These are phyloP conservation scores for Cancer borealis DNA, from an alignment of 2,888 invertebrate species.

Conservation along the genomic window DNA sequence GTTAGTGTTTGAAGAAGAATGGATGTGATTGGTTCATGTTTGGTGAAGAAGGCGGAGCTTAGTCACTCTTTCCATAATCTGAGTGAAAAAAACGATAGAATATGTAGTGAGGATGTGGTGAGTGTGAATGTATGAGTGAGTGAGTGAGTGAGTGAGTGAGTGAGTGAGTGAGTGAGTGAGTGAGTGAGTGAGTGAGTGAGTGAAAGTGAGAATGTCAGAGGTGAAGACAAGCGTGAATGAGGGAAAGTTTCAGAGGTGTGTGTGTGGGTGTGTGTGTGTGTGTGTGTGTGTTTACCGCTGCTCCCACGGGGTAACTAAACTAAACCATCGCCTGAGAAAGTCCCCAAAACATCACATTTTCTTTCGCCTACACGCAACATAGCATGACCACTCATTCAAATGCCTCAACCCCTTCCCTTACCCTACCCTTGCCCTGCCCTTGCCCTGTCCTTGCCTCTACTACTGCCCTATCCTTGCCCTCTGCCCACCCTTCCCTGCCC, in stretches of 20 bases:
- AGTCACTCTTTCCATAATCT: no score
- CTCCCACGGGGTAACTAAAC: neutral
- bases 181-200: neutral
- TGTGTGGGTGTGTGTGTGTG: slow-evolving; percentile 28
- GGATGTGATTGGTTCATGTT: no score
- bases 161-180: no score
- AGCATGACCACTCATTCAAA: neutral
- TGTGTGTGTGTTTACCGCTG: neutral
- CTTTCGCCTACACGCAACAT: neutral
- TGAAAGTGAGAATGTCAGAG: slow-evolving; percentile 15
- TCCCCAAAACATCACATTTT: neutral
- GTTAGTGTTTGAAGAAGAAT: no score
- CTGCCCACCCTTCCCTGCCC: neutral
- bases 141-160: no score
- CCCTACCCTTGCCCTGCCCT: neutral
- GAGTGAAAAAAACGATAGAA: no score
- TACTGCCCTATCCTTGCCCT: neutral
- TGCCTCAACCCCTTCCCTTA: neutral
- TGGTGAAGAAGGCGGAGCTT: no score
- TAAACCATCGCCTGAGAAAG: neutral
- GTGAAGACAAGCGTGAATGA: no score
- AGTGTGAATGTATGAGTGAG: no score
- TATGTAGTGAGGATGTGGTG: no score
- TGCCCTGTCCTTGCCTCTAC: neutral
- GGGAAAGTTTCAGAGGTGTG: no score